Evolutionary conservation across 1,140 invertebrate species (phyloP).

Genomic region (Cyphomyrmex costatus): DNA sequence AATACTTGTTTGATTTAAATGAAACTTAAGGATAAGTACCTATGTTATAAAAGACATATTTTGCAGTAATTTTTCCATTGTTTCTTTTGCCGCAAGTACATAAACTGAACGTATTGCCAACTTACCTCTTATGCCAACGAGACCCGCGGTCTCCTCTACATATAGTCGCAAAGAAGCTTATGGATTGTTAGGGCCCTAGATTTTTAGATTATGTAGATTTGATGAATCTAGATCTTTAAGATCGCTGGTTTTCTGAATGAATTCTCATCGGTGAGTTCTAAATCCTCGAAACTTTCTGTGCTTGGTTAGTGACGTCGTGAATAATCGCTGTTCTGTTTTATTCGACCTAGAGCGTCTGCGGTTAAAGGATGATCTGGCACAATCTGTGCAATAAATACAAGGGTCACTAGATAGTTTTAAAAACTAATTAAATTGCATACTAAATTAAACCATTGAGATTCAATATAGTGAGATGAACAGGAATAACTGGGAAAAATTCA

Average conservation of each 20-base stretch:
- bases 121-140: too few relatives aligned
- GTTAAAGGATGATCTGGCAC: slow-evolving; percentile 30
- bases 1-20: too few relatives aligned
- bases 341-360: slow-evolving; percentile 22
- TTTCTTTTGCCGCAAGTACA: too few relatives aligned
- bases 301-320: slow-evolving; percentile 12
- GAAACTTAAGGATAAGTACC: too few relatives aligned
- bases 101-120: too few relatives aligned
- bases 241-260: neutral
- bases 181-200: neutral
- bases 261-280: slow-evolving; percentile 27
- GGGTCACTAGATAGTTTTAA: slow-evolving; percentile 36
- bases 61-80: too few relatives aligned
- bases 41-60: too few relatives aligned
- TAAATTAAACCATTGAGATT: slow-evolving; percentile 31
- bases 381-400: slow-evolving; percentile 43
- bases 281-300: slow-evolving; percentile 36
- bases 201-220: neutral
- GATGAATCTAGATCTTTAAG: neutral
- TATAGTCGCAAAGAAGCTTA: neutral
- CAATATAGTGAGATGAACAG: neutral
- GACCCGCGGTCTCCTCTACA: too few relatives aligned
- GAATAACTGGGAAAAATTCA: slow-evolving; percentile 22
- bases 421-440: slow-evolving; percentile 49
- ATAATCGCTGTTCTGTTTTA: slow-evolving; percentile 49